Evolutionary conservation across 1,140 invertebrate genomes (phyloP), one percentile per base, ranked within the genome.

Genomic region (Dreissena polymorpha): DNA sequence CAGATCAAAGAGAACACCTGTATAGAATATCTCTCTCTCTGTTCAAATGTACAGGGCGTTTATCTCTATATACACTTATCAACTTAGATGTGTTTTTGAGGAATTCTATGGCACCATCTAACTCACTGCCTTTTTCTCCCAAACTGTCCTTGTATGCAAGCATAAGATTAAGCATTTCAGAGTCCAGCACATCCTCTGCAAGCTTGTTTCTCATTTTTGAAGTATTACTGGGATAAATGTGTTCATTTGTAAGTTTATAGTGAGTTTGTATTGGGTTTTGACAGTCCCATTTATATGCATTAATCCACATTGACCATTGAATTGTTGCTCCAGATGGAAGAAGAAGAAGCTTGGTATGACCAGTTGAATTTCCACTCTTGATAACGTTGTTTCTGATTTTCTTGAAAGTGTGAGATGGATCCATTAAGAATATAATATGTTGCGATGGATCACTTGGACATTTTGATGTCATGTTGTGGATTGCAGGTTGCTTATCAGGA

Each of bases 131-230:
- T n/a, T n/a, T n/a, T n/a, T n/a, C n/a, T n/a, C n/a, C n/a, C n/a
- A n/a, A n/a, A n/a, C n/a, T n/a, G n/a, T n/a, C n/a, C n/a, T n/a
- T n/a, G n/a, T n/a, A n/a, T n/a, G n/a, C n/a, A n/a, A n/a, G n/a
- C 71, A 85, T 70, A 7, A 78, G 39, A 73, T 83, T 13, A n/a
- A 83, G 55, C 79, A 83, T 83, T 51, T 83, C 71, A 6, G 3
- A 10, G 39, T 78, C 64, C 12, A 86, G 49, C 1, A 78, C 63
- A 8, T 86, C 79, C 65, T 86, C 85, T 18, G 74, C 85, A 10
- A 86, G 27, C 12, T 83, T 29, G 39, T 86, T 86, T 3, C 80
- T 21, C 80, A 85, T 86, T 72, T 83, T 77, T 16, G n/a, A 14
- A 55, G 49, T 23, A 0, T 21, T 10, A 14, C 67, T 55, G 65